These are phyloP conservation scores for Perdita meconis DNA, from an alignment of 2,888 invertebrate genomes.

Conservation along the genomic window DNA sequence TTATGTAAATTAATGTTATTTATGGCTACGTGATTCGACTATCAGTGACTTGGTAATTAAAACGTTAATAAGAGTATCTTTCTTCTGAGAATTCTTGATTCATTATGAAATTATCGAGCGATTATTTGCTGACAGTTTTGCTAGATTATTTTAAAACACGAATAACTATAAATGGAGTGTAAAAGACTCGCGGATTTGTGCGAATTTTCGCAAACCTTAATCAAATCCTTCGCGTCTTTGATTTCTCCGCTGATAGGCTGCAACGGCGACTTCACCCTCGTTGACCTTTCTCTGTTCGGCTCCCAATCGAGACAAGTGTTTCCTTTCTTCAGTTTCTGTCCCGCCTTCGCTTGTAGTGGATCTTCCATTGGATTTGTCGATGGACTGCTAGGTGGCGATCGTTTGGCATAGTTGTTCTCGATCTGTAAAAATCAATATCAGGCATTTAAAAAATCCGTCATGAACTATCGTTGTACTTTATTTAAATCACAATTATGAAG, in stretches of 20 bases:
- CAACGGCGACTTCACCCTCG: slow-evolving; percentile 46
- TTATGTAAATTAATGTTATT: too few species aligned
- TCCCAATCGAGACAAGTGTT: slow-evolving; percentile 75
- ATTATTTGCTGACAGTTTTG: neutral
- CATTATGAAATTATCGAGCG: neutral
- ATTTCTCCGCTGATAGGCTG: slow-evolving; percentile 51
- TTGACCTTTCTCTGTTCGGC: slow-evolving; percentile 68
- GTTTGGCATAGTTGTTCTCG: slow-evolving; percentile 77
- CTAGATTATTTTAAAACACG: neutral
- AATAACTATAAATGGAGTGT: neutral
- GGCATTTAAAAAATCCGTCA: too few species aligned
- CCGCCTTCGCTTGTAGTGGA: slow-evolving; percentile 65
- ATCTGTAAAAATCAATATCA: slow-evolving; percentile 71
- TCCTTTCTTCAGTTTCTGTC: slow-evolving; percentile 69
- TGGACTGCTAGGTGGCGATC: slow-evolving; percentile 78
- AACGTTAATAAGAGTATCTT: too few species aligned
- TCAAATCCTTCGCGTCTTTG: slow-evolving; percentile 68
- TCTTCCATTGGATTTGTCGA: slow-evolving; percentile 70
- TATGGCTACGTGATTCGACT: too few species aligned
- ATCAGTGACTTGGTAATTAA: too few species aligned
- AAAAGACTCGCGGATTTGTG: too few species aligned
- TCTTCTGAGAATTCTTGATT: neutral
- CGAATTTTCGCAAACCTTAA: slow-evolving; percentile 68
- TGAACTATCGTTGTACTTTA: too few species aligned
- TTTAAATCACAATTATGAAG: too few species aligned